A percentile compares a stretch with the other conserved stretches of the same genome.
These are phyloP conservation scores for Dromaius novaehollandiae DNA, from an alignment of 2,113 vertebrate genomes.

Conservation along the genomic window DNA sequence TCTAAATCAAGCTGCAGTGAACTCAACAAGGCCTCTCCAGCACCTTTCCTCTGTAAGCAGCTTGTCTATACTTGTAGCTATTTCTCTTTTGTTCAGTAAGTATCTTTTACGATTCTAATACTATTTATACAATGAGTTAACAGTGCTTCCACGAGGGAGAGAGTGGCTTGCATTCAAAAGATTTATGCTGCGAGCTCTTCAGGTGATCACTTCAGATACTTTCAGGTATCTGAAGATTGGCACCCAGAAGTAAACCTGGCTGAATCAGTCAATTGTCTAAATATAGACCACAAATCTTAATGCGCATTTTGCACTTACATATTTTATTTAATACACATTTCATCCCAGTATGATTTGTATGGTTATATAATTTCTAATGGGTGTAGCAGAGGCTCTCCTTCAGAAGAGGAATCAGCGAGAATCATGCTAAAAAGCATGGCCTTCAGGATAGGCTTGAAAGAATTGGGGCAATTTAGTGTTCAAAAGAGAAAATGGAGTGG, in stretches of 20 bases:
- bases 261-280: neutral
- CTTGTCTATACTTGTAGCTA: neutral
- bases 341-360: neutral
- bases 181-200: neutral
- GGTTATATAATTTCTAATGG: neutral
- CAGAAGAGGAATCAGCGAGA: neutral
- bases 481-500: neutral
- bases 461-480: neutral
- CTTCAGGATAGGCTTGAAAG: neutral
- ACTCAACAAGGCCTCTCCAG: neutral
- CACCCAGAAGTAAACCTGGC: neutral
- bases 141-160: neutral
- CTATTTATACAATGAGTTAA: neutral
- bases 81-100: neutral
- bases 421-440: neutral
- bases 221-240: neutral
- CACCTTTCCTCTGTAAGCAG: neutral
- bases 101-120: neutral
- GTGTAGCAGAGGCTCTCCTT: neutral
- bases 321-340: neutral
- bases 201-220: neutral
- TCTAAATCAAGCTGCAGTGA: neutral
- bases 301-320: neutral
- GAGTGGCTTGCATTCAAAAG: neutral
- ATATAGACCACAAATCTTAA: neutral